Base-by-base conservation (phyloP, 1,140 invertebrate species). In the Drosophila parabipectinata region DNA sequence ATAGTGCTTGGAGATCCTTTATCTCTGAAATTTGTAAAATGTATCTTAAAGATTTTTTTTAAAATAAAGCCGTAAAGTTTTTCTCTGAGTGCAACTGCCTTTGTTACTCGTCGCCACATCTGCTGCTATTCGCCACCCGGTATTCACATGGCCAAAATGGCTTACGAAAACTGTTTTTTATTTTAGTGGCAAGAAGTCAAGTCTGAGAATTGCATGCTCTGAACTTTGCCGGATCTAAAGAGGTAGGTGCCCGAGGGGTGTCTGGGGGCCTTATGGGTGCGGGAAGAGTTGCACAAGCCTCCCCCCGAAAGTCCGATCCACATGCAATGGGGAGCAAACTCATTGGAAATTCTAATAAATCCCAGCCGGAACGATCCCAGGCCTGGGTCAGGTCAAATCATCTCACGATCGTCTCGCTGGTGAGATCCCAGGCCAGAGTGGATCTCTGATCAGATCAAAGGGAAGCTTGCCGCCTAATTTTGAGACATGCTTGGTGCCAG, bases 171-270 rank as follows among this genome's bases (percentile, higher is more conserved):
- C 47, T 51, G 28, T 71, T 52, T 72, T 59, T 44, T 47, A 37
- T 15, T 71, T 59, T 28, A 52, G 21, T 51, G 54, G 24, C 67
- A 72, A 72, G 68, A 72, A 72, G 68, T 72, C 58, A 52, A 59
- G 55, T 71, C 54, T 51, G 72, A 82, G 79, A 82, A 84, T 84
- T 78, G 64, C 79, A 82, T 78, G 79, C 75, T 84, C 79, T 82
- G 80, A 78, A 79, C 80, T 75, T 81, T 71, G 77, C 58, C 52
- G 47, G 61, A 71, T 73, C 62, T 54, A 37, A 34, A 41, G 34
- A 8, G 47, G 45, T 12, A 21, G 58, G 57, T 32, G 32, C n/a
- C 21, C 24, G 10, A 60, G 32, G 14, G 6, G 28, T 28, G 4
- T 5, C 5, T 10, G 14, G 14, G 62, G 18, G 26, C 8, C 34